These are phyloP conservation scores for Salminus brasiliensis DNA, from an alignment of 2,113 vertebrate species.

Conservation along the genomic window DNA sequence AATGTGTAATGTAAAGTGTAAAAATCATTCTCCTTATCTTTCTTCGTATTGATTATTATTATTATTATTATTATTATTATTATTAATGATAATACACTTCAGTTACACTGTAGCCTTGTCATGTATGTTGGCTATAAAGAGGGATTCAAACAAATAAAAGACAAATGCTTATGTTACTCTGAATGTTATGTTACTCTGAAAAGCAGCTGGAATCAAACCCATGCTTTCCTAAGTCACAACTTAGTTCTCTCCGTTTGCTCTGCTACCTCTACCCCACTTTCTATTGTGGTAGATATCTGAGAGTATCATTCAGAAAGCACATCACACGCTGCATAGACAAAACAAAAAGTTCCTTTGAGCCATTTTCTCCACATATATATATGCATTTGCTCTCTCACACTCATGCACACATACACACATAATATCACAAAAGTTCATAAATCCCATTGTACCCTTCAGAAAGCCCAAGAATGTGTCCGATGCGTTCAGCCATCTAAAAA, in stretches of 20 bases:
- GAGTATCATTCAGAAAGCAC: constrained; percentile 13
- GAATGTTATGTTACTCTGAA: no score
- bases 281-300: constrained; percentile 4
- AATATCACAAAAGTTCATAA: constrained; percentile 27
- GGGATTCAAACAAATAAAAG: no score
- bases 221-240: neutral
- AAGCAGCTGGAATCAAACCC: constrained; percentile 9
- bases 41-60: no score
- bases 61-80: no score
- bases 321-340: neutral
- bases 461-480: constrained; percentile 69
- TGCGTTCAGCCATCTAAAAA: constrained; percentile 59
- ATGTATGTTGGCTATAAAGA: no score
- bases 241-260: constrained; percentile 18
- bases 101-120: no score
- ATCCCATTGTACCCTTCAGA: constrained; percentile 41
- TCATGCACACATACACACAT: neutral
- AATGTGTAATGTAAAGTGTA: no score
- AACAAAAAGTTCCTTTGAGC: neutral
- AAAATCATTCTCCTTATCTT: no score
- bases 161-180: no score
- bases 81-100: no score
- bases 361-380: neutral
- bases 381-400: neutral
- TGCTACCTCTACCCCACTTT: neutral